phyloP scores from a whole-genome alignment of 2,113 vertebrate genomes.

The zebrafish (Danio rerio) region GRCz12tu NC_133197.1:4530501-4531000 shows the following conservation, averaged over 20 bases:
- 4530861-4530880: constrained; percentile 49
- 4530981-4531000: not conserved
- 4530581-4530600: too few relatives aligned
- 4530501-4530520: too few relatives aligned
- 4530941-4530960: constrained; percentile 31
- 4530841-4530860: constrained; percentile 39
- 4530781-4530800: too few relatives aligned
- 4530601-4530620: too few relatives aligned
- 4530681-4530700: not conserved
- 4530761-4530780: not conserved
- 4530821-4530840: not conserved
- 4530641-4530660: not conserved
- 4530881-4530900: constrained; percentile 57
- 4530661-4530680: not conserved
- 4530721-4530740: not conserved
- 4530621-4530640: not conserved
- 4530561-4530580: too few relatives aligned
- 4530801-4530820: not conserved
- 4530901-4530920: constrained; percentile 62
- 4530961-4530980: not conserved
- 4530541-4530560: too few relatives aligned
- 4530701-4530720: not conserved
- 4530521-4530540: too few relatives aligned
- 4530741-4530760: not conserved
- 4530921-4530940: constrained; percentile 24